Evolutionary conservation across 2,888 invertebrate species (phyloP).

Genomic region (Chrysodeixis includens): DNA sequence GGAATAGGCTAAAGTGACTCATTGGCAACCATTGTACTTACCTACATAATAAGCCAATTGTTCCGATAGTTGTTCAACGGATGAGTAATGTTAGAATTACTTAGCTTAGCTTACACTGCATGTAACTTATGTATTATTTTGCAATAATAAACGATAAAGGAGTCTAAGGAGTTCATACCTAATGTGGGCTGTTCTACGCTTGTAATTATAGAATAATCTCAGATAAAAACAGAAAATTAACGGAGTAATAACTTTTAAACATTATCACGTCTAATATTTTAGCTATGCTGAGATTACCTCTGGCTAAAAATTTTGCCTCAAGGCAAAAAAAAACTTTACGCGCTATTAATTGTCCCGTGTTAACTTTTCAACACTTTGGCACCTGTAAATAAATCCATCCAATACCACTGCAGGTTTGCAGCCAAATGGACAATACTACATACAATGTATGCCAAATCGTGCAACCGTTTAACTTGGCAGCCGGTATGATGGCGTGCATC

Average conservation of each 20-base stretch:
- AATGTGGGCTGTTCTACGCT: no score
- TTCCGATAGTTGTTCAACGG: neutral
- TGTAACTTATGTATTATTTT: no score
- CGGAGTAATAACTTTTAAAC: no score
- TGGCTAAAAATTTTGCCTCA: no score
- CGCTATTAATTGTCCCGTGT: neutral
- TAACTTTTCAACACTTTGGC: neutral
- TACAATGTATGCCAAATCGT: constrained; percentile 3
- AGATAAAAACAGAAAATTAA: no score
- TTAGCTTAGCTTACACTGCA: no score
- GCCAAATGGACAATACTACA: constrained; percentile 4
- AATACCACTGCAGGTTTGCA: neutral
- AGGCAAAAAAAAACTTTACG: no score
- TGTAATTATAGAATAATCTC: no score
- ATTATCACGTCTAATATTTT: no score
- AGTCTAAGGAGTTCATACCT: no score
- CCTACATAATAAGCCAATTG: neutral
- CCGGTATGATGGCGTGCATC: neutral
- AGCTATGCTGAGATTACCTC: no score
- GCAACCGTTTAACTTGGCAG: neutral
- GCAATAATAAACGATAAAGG: no score
- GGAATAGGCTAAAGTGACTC: neutral
- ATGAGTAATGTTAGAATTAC: neutral
- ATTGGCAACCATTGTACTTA: constrained; percentile 4
- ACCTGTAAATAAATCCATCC: neutral